Base-by-base conservation (phyloP, 2,797 vertebrate genomes). In the Cyclura pinguis region DNA sequence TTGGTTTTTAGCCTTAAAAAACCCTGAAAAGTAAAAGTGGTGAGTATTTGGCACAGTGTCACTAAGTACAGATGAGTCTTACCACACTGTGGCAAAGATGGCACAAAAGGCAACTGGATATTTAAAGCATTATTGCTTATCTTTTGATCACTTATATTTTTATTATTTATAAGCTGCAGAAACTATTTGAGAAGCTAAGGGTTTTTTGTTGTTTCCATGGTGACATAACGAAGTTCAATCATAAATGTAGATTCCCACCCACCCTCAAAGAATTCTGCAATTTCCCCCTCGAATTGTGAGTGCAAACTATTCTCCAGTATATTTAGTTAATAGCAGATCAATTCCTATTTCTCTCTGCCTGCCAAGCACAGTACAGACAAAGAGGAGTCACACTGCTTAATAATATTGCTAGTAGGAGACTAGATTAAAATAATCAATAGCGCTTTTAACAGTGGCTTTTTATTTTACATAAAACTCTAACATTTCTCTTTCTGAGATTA, bases 341-440 rank as follows among this genome's bases (percentile, higher is more conserved):
- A 91, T 88, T 86, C 13, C 74, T 85, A 57, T 89, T 92, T 81
- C 67, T 88, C 67, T 94, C 82, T 52, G 42, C 73, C 91, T 95
- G 69, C n/a, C 78, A 95, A 88, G 73, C 42, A 93, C 91, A 86
- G 73, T 80, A 73, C 24, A 94, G 73, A 88, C 57, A 93, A 94
- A 95, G 87, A 93, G 64, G 42, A 94, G 74, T 92, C 69, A 77
- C 14, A 92, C 32, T 88, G 73, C 80, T 96, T 92, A 93, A 92
- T 62, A 80, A 78, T 87, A 96, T 84, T 95, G 89, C 91, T 91
- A 55, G 64, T 82, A 73, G 91, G 86, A 94, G 64, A 93, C 20
- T 18, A 55, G 55, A 96, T 97, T 96, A 95, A 96, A 95, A 94
- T 94, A 95, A 97, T 96, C 95, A 94, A 96, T 96, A 93, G 16